Conservation (phyloP, 2,888 invertebrate genomes). For the Xylota segnis region DNA sequence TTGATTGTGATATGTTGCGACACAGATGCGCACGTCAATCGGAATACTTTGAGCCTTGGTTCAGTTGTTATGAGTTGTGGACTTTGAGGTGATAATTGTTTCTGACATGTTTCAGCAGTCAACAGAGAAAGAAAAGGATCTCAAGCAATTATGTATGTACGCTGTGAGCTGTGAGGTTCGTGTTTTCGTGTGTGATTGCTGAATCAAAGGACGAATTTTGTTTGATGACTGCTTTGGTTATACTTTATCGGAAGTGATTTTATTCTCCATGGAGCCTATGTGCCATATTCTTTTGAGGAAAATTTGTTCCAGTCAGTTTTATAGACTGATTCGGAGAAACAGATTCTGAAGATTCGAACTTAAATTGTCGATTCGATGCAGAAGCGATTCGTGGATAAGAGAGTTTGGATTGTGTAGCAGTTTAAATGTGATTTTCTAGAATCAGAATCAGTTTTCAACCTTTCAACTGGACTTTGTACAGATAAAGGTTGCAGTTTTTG, state of each 20-base stretch:
- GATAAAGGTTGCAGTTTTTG: too few relatives aligned
- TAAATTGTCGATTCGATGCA: too few relatives aligned
- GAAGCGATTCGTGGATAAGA: too few relatives aligned
- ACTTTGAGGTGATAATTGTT: slow-evolving; percentile 60
- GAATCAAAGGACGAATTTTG: neutral
- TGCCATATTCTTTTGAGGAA: too few relatives aligned
- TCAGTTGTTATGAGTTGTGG: slow-evolving; percentile 23
- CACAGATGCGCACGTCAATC: slow-evolving; percentile 52
- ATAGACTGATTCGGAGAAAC: too few relatives aligned
- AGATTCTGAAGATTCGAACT: too few relatives aligned
- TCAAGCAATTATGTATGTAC: neutral
- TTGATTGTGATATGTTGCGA: slow-evolving; percentile 55
- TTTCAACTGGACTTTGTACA: too few relatives aligned
- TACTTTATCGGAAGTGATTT: neutral
- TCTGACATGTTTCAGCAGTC: slow-evolving; percentile 37
- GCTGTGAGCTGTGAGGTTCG: too few relatives aligned
- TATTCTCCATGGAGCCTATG: neutral
- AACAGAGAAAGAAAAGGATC: neutral
- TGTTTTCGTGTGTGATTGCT: neutral
- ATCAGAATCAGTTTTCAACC: too few relatives aligned
- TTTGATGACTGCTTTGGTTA: neutral
- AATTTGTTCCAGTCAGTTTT: too few relatives aligned
- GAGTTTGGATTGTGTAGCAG: too few relatives aligned
- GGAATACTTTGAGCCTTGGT: slow-evolving; percentile 40
- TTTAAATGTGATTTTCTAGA: too few relatives aligned